Evolutionary conservation across 2,888 invertebrate genomes (phyloP).

Genomic region (Octodonta nipae): DNA sequence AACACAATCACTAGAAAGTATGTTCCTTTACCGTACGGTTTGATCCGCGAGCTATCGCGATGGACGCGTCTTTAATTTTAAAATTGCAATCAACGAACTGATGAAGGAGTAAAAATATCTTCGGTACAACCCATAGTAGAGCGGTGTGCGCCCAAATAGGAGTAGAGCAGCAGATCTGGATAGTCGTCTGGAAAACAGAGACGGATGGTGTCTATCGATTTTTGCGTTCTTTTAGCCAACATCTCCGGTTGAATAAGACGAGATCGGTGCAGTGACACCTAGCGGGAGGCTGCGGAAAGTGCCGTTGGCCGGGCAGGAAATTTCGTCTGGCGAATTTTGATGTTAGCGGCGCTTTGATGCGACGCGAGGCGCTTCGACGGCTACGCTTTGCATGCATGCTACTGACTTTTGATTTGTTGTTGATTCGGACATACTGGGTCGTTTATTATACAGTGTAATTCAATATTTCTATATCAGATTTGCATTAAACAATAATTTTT

Average conservation of each 20-base stretch:
- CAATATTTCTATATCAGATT: no score
- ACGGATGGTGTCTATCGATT: constrained; percentile 29
- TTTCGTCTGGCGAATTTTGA: no score
- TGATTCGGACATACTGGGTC: no score
- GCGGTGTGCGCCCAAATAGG: constrained; percentile 24
- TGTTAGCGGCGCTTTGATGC: no score
- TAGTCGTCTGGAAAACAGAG: constrained; percentile 10
- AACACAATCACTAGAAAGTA: constrained; percentile 9
- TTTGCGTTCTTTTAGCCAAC: constrained; percentile 27
- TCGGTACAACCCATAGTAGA: constrained; percentile 30
- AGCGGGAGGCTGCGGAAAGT: constrained; percentile 27
- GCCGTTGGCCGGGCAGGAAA: no score
- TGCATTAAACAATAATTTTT: no score
- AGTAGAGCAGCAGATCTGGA: constrained; percentile 20
- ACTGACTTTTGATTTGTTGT: no score
- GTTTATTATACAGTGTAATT: no score
- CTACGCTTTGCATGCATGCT: no score
- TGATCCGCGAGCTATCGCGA: constrained; percentile 7
- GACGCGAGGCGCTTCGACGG: no score
- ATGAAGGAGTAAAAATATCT: constrained; percentile 31
- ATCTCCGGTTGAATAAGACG: constrained; percentile 23
- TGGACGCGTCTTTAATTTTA: constrained; percentile 24
- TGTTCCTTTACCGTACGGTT: constrained; percentile 8
- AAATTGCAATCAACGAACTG: constrained; percentile 27
- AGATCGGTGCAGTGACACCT: constrained; percentile 22